Evolutionary conservation across 2,113 vertebrate genomes (phyloP).

Genomic region (Melanocharis versteri): DNA sequence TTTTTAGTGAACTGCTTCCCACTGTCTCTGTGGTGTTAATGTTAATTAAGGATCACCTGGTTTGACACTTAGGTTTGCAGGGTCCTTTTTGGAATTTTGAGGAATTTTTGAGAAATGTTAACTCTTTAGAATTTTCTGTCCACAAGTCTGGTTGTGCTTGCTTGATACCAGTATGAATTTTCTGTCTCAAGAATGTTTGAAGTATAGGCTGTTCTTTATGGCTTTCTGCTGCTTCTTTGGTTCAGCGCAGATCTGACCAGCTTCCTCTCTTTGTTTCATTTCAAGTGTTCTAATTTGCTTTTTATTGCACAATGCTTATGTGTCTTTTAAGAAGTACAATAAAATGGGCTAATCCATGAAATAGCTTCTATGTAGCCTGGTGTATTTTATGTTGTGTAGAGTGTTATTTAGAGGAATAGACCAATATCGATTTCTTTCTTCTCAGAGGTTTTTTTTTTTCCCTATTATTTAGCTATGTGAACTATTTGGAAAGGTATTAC

Average conservation of each 20-base stretch:
- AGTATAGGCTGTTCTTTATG: neutral
- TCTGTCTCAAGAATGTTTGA: neutral
- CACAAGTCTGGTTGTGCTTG: neutral
- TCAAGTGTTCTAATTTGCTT: constrained; percentile 18
- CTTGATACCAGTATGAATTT: neutral
- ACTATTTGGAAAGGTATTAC: constrained; percentile 25
- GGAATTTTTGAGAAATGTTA: neutral
- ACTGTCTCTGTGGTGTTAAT: neutral
- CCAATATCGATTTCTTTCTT: constrained; percentile 29
- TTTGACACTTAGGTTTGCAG: neutral
- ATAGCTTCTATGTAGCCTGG: neutral
- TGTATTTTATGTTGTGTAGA: constrained; percentile 15
- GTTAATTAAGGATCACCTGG: neutral
- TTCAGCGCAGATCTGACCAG: neutral
- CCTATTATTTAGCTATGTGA: neutral
- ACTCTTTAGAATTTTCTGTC: neutral
- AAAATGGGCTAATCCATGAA: constrained; percentile 40
- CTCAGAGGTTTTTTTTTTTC: neutral
- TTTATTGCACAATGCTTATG: neutral
- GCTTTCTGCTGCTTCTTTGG: neutral
- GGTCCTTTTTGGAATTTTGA: neutral
- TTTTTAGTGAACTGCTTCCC: neutral
- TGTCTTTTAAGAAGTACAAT: constrained; percentile 15
- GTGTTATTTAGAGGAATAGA: constrained; percentile 42
- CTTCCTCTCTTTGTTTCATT: constrained; percentile 25